Percentiles rank a stretch among this genome's conserved stretches.
phyloP scores from a whole-genome alignment of 1,140 invertebrate genomes.

The Temnothorax curvispinosus region DNA sequence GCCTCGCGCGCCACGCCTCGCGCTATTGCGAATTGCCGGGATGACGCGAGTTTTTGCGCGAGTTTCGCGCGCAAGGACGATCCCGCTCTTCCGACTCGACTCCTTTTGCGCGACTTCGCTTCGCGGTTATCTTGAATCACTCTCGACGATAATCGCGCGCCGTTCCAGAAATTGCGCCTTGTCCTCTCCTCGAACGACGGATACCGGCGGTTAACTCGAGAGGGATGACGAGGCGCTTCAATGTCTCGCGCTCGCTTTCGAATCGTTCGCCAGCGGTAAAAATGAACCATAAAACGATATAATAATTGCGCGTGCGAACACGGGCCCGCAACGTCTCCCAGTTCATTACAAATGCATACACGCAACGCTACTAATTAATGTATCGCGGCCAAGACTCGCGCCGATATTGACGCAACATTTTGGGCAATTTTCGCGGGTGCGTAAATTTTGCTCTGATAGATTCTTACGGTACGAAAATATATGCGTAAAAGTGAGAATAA shows the following conservation, averaged over 20 bases:
- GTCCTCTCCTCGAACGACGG: not conserved
- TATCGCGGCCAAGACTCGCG: conserved; percentile 6
- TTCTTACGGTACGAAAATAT: not conserved
- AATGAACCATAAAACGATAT: conserved; percentile 70
- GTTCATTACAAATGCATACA: conserved; percentile 68
- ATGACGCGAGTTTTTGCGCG: not conserved
- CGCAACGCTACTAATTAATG: conserved; percentile 55
- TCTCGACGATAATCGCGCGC: not conserved
- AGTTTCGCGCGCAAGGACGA: conserved; percentile 62
- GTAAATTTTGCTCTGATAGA: not conserved
- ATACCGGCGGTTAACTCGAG: not conserved
- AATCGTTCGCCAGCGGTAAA: conserved; percentile 39
- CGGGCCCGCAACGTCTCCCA: conserved; percentile 77
- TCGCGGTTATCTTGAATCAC: conserved; percentile 3
- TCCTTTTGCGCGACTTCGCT: not conserved
- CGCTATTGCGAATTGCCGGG: conserved; percentile 13
- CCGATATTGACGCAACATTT: conserved; percentile 22
- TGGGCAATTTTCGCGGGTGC: not conserved
- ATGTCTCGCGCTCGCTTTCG: conserved; percentile 3
- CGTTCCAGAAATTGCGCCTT: not conserved
- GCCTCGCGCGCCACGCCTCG: conserved; percentile 72
- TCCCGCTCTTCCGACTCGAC: conserved; percentile 68
- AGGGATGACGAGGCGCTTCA: not conserved
- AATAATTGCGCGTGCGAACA: conserved; percentile 82
- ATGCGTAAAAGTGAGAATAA: not conserved